Percentiles rank a stretch among this genome's conserved stretches.
Conservation (phyloP, 1,140 invertebrate genomes). For the Zelostemma sp. region DNA sequence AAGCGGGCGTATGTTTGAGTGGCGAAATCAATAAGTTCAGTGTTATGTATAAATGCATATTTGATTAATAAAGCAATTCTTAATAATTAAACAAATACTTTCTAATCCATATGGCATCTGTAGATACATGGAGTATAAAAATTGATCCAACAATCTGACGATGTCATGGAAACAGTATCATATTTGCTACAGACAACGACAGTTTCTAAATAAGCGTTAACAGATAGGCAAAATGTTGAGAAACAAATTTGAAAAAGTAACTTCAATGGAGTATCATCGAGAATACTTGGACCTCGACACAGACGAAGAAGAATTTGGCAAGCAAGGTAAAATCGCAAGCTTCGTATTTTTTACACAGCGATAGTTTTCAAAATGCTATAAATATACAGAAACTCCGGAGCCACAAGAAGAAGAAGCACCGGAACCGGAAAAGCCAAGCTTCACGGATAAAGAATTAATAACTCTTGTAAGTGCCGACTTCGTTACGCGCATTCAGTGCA, state of each 20-base stretch:
- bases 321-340: slow-evolving; percentile 52
- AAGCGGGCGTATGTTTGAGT: slow-evolving; percentile 7
- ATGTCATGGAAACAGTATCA: slow-evolving; percentile 5
- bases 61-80: slow-evolving; percentile 34
- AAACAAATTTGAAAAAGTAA: slow-evolving; percentile 48
- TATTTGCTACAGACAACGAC: too few species aligned
- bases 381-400: slow-evolving; percentile 57
- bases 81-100: too few species aligned
- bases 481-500: background rate
- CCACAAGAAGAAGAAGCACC: slow-evolving; percentile 51
- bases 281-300: slow-evolving; percentile 67
- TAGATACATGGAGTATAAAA: too few species aligned
- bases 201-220: too few species aligned
- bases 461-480: slow-evolving; percentile 66
- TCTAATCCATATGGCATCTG: too few species aligned
- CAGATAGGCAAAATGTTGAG: slow-evolving; percentile 17
- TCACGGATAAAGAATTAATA: slow-evolving; percentile 74
- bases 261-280: slow-evolving; percentile 45
- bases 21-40: background rate
- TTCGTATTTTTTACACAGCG: too few species aligned
- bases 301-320: slow-evolving; percentile 64
- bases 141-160: too few species aligned
- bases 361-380: slow-evolving; percentile 2
- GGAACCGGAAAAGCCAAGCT: slow-evolving; percentile 71
- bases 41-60: slow-evolving; percentile 33